Percentiles rank a stretch among this genome's conserved stretches.
Evolutionary conservation across 2,888 invertebrate genomes (phyloP).

Genomic region (Pocota personata): DNA sequence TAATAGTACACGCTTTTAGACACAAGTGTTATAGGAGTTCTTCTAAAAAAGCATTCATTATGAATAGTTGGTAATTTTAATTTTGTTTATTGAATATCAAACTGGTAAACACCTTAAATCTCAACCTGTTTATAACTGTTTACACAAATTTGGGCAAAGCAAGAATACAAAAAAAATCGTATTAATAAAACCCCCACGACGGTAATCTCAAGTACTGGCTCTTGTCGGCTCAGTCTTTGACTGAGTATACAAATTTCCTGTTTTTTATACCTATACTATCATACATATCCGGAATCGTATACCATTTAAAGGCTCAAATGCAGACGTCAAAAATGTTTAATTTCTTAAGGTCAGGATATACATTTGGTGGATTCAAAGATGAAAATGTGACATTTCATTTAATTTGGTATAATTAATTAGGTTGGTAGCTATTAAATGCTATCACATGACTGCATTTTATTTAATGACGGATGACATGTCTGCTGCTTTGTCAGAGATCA

Average conservation of each 20-base stretch:
- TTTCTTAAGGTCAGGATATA: neutral
- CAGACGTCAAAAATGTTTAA: neutral
- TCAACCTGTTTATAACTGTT: constrained; percentile 14
- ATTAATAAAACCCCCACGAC: neutral
- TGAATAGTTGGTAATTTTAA: too few relatives aligned
- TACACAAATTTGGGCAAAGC: neutral
- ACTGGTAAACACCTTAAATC: neutral
- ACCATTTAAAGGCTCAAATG: too few relatives aligned
- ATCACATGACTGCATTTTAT: neutral
- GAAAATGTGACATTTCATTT: neutral
- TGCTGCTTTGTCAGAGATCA: neutral
- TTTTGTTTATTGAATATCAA: neutral
- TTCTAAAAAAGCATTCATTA: too few relatives aligned
- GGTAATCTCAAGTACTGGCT: neutral
- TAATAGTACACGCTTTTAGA: too few relatives aligned
- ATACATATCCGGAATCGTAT: neutral
- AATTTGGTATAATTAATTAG: neutral
- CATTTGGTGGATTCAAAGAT: neutral
- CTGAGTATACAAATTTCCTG: constrained; percentile 6
- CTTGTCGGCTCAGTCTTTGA: neutral
- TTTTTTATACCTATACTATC: neutral
- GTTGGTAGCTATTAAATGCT: neutral
- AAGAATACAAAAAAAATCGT: neutral
- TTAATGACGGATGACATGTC: neutral
- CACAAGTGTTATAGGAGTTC: too few relatives aligned